Conservation (phyloP, 2,113 vertebrate genomes). For the Eleginops maclovinus region DNA sequence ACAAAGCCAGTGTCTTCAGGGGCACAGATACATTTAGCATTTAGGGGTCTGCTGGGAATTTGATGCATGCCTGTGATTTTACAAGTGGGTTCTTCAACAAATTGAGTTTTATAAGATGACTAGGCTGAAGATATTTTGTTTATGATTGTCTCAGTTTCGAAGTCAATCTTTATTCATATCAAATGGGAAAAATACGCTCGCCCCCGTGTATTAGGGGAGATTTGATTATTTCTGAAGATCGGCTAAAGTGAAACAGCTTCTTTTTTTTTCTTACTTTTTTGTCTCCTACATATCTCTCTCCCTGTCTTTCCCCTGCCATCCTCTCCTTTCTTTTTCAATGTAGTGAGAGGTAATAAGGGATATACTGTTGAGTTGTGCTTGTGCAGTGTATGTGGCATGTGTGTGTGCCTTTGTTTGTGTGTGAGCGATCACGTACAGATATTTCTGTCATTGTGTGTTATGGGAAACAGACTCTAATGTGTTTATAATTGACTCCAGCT, state of each 20-base stretch:
- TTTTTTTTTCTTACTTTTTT: not conserved
- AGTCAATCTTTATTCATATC: conserved; percentile 69
- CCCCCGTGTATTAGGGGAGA: conserved; percentile 44
- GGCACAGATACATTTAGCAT: conserved; percentile 54
- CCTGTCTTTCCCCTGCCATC: not conserved
- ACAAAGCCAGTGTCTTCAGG: conserved; percentile 38
- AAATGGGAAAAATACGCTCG: conserved; percentile 47
- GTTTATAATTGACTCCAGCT: conserved; percentile 81
- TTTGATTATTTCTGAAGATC: conserved; percentile 60
- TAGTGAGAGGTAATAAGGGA: conserved; percentile 34
- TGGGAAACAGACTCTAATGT: conserved; percentile 73
- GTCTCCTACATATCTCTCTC: not conserved
- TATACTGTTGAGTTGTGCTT: not conserved
- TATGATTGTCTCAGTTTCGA: conserved; percentile 61
- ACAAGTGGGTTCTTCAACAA: conserved; percentile 73
- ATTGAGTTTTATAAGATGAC: conserved; percentile 75
- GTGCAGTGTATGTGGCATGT: conserved; percentile 1
- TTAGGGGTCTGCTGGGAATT: conserved; percentile 59
- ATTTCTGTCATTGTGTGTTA: conserved; percentile 75
- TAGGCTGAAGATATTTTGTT: conserved; percentile 65
- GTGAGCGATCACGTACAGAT: conserved; percentile 43
- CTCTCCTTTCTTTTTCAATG: conserved; percentile 4
- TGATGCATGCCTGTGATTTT: conserved; percentile 47
- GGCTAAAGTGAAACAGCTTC: conserved; percentile 35
- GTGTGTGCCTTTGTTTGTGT: conserved; percentile 11